phyloP scores from a whole-genome alignment of 1,140 invertebrate genomes.

The Ceratitis capitata region DNA sequence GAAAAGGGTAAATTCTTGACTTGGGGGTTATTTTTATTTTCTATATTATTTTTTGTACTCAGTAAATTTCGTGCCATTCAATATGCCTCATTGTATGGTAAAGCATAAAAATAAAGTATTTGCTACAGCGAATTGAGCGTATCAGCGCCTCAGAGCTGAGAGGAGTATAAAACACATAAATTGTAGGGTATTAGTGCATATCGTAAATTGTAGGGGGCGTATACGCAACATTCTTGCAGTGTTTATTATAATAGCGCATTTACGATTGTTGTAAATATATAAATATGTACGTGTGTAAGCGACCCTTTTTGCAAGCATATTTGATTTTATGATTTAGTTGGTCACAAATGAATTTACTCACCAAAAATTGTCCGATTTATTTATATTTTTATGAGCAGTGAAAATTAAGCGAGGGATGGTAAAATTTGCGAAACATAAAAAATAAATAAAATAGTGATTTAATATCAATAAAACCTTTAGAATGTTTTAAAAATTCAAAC shows the following conservation, averaged over 20 bases:
- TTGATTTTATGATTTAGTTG: neutral
- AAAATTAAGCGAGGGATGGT: too few species aligned
- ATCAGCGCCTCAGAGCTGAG: neutral
- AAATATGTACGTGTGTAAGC: neutral
- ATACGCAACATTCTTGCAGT: slow-evolving; percentile 5
- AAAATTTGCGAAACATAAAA: too few species aligned
- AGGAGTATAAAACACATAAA: neutral
- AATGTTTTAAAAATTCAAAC: too few species aligned
- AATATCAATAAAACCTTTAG: neutral
- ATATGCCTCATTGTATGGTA: neutral
- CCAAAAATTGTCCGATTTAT: neutral
- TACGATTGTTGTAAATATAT: too few species aligned
- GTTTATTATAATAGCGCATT: neutral
- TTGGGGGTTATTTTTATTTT: neutral
- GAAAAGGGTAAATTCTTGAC: too few species aligned
- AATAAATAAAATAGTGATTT: neutral
- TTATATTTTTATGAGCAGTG: neutral
- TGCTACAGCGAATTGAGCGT: neutral
- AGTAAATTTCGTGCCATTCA: neutral
- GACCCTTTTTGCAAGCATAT: neutral
- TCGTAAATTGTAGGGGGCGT: neutral
- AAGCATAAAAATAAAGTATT: slow-evolving; percentile 1
- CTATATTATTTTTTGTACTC: neutral
- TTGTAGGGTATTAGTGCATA: neutral
- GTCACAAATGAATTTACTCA: too few species aligned